A percentile compares a stretch with the other conserved stretches of the same genome.
Conservation (phyloP, 2,797 vertebrate species). For the Alauda arvensis region DNA sequence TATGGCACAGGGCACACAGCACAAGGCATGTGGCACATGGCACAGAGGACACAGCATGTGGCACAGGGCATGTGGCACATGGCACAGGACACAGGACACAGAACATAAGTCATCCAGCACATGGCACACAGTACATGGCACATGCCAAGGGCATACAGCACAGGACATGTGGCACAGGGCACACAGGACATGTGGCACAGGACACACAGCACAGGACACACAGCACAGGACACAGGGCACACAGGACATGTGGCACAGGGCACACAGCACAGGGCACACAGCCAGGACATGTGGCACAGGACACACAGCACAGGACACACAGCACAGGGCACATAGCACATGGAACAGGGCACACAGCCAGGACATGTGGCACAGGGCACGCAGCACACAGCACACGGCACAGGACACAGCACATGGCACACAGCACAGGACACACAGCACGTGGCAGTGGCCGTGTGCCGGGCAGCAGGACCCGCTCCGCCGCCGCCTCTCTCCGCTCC, state of each 20-base stretch:
- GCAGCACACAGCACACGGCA: fast-evolving
- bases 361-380: background rate
- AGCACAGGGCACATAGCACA: background rate
- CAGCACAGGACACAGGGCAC: background rate
- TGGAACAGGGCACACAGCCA: background rate
- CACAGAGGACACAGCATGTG: fast-evolving
- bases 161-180: fast-evolving
- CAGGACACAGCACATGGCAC: no score
- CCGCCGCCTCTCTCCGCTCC: background rate
- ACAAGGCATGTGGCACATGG: no score
- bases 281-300: background rate
- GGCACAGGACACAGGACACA: no score
- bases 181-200: fast-evolving
- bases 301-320: no score
- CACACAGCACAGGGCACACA: background rate
- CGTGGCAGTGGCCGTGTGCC: background rate
- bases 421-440: background rate
- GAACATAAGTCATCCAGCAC: no score
- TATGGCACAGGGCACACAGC: no score
- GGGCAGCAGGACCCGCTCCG: background rate
- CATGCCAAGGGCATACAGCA: no score
- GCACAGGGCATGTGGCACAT: no score
- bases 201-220: fast-evolving
- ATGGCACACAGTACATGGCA: background rate
- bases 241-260: background rate